Evolutionary conservation across 1,140 invertebrate species (phyloP).

Genomic region (Phymastichus coffea): DNA sequence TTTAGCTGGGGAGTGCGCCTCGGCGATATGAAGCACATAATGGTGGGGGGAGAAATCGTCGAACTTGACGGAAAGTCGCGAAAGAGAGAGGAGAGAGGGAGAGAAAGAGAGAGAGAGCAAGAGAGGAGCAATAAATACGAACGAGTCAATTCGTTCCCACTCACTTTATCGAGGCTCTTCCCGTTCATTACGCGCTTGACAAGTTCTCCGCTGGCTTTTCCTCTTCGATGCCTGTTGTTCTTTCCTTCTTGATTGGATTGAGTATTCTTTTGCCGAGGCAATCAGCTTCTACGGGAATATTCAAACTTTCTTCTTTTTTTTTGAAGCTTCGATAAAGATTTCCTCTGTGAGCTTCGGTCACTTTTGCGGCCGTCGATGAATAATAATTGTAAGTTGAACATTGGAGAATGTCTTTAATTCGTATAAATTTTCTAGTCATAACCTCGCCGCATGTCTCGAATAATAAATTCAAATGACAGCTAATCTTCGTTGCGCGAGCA

Average conservation of each 20-base stretch:
- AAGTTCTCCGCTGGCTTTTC: slow-evolving; percentile 15
- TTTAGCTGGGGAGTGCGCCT: slow-evolving; percentile 52
- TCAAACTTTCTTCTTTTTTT: no score
- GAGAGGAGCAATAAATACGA: slow-evolving; percentile 53
- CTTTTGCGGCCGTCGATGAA: no score
- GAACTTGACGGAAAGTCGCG: slow-evolving; percentile 36
- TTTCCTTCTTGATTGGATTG: neutral
- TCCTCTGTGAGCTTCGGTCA: no score
- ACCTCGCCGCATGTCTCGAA: no score
- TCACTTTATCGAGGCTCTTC: slow-evolving; percentile 28
- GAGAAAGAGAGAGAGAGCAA: no score
- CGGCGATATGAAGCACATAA: slow-evolving; percentile 51
- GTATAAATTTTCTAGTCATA: no score
- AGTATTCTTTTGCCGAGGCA: neutral
- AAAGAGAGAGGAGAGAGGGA: no score
- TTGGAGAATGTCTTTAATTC: no score
- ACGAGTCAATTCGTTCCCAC: slow-evolving; percentile 47
- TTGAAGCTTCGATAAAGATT: no score
- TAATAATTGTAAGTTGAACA: no score
- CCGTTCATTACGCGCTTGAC: slow-evolving; percentile 30
- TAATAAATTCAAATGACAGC: neutral
- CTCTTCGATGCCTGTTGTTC: neutral
- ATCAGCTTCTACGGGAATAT: no score
- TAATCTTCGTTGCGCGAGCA: no score
- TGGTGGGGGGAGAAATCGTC: slow-evolving; percentile 33